These are phyloP conservation scores for Silurus asotus DNA, from an alignment of 2,113 vertebrate species.

Conservation along the genomic window DNA sequence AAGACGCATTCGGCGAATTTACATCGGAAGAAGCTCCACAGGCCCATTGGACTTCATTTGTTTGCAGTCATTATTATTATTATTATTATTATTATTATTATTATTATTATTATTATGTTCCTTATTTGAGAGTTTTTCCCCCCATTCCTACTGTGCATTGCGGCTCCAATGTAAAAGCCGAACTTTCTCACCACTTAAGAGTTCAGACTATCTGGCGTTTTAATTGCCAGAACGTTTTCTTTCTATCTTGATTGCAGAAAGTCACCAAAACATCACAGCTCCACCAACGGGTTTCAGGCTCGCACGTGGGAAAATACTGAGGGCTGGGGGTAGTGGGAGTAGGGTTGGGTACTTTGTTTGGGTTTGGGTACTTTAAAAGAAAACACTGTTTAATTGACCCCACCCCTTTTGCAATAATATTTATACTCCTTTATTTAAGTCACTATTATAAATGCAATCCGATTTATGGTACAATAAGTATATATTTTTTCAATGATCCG, in stretches of 20 bases:
- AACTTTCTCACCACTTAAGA: slow-evolving; percentile 48
- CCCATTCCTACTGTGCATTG: slow-evolving; percentile 31
- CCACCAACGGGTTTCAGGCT: slow-evolving; percentile 42
- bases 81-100: slow-evolving; percentile 50
- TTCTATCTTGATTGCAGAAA: slow-evolving; percentile 36
- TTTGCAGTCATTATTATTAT: slow-evolving; percentile 48
- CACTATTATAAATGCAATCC: slow-evolving; percentile 10
- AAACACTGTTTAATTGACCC: slow-evolving; percentile 48
- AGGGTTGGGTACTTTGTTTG: slow-evolving; percentile 29
- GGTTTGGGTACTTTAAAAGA: slow-evolving; percentile 36
- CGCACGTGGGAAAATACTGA: slow-evolving; percentile 67
- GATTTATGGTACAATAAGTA: slow-evolving; percentile 9
- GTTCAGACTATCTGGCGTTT: slow-evolving; percentile 37
- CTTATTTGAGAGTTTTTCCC: slow-evolving; percentile 13
- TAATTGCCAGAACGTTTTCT: slow-evolving; percentile 37
- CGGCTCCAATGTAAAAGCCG: slow-evolving; percentile 40
- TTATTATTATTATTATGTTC: slow-evolving; percentile 51
- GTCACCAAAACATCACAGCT: slow-evolving; percentile 52
- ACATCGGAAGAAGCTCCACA: slow-evolving; percentile 55
- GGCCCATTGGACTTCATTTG: slow-evolving; percentile 61
- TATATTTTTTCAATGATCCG: slow-evolving; percentile 29
- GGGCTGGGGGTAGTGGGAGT: slow-evolving; percentile 21
- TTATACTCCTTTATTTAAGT: slow-evolving; percentile 13
- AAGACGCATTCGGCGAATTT: slow-evolving; percentile 85
- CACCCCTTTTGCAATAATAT: slow-evolving; percentile 43